These are phyloP conservation scores for Ellobius talpinus DNA, from an alignment of 2,113 vertebrate species.

Conservation along the genomic window DNA sequence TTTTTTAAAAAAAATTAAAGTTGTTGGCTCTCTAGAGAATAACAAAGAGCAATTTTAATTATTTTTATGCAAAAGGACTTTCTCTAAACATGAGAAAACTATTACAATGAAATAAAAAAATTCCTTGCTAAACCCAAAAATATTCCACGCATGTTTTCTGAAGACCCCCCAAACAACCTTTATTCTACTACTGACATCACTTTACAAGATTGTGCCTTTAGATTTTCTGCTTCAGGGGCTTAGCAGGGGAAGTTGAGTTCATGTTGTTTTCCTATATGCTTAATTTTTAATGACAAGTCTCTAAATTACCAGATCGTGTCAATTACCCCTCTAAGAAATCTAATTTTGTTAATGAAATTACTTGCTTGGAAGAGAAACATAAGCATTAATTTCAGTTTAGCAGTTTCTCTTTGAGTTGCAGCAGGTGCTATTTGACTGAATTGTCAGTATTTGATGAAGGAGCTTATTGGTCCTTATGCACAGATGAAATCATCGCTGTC, in stretches of 20 bases:
- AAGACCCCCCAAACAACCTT: background rate
- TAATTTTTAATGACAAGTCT: slow-evolving; percentile 83
- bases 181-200: background rate
- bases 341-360: slow-evolving; percentile 82
- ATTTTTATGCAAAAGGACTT: slow-evolving; percentile 14
- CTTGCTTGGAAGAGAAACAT: slow-evolving; percentile 69
- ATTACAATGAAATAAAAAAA: background rate
- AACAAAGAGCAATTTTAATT: background rate
- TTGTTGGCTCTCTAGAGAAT: background rate
- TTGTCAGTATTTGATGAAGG: slow-evolving; percentile 54
- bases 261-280: slow-evolving; percentile 72
- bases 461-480: slow-evolving; percentile 35
- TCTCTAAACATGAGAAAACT: background rate
- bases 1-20: slow-evolving; percentile 23
- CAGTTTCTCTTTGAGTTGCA: slow-evolving; percentile 42
- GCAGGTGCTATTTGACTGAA: slow-evolving; percentile 66
- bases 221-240: background rate
- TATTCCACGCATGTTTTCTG: background rate
- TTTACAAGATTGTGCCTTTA: background rate
- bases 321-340: slow-evolving; percentile 82
- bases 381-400: slow-evolving; percentile 72
- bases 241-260: slow-evolving; percentile 33
- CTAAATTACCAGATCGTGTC: slow-evolving; percentile 79
- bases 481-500: slow-evolving; percentile 33
- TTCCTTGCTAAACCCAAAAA: background rate